These are phyloP conservation scores for Chaetops frenatus DNA, from an alignment of 2,113 vertebrate genomes.

Conservation along the genomic window DNA sequence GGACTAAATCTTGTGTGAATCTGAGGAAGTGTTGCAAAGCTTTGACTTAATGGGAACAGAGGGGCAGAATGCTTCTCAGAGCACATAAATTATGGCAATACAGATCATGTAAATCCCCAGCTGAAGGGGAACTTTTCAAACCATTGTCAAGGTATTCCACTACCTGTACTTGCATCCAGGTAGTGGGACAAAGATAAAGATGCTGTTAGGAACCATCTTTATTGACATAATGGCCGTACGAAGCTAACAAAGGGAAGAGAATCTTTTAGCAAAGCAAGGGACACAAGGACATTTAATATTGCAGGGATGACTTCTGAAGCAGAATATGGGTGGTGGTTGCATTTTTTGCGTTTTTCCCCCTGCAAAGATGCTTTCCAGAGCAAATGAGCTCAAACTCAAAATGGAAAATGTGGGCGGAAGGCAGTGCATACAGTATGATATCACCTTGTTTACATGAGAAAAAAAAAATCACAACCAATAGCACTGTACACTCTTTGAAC, in stretches of 20 bases:
- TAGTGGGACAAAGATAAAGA: not conserved
- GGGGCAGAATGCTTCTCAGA: not conserved
- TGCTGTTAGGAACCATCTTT: not conserved
- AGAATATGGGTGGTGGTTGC: not conserved
- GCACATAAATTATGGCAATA: not conserved
- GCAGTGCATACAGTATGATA: not conserved
- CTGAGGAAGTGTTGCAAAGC: not conserved
- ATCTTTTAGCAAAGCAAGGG: not conserved
- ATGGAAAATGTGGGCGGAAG: not conserved
- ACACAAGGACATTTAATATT: not conserved
- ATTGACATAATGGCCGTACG: not conserved
- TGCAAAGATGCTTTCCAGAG: not conserved
- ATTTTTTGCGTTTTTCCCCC: not conserved
- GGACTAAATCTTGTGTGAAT: not conserved
- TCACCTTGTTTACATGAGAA: not conserved
- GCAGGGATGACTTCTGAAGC: not conserved
- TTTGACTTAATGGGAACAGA: not conserved
- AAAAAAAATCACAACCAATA: not conserved
- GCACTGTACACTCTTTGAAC: not conserved
- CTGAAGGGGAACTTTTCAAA: not conserved
- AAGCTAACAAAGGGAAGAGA: not conserved
- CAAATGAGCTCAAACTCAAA: not conserved
- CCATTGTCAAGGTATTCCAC: not conserved
- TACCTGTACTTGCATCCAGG: not conserved
- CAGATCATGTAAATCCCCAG: not conserved